Evolutionary conservation across 2,797 vertebrate species (phyloP).

Genomic region (Acanthornis magna): DNA sequence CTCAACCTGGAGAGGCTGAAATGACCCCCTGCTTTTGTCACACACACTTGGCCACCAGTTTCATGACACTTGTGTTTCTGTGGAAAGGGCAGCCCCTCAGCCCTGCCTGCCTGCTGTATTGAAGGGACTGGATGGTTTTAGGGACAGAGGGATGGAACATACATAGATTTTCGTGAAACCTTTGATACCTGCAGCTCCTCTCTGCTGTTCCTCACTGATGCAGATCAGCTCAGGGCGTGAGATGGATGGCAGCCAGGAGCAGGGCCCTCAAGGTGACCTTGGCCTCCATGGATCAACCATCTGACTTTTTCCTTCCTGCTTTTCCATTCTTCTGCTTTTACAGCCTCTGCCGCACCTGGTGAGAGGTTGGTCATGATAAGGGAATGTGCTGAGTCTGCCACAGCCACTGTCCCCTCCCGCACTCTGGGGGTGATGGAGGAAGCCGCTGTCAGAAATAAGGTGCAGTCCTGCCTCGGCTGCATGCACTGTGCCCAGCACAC

Average conservation of each 20-base stretch:
- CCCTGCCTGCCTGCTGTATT: fast-evolving
- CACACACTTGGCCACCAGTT: background rate
- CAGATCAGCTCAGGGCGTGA: fast-evolving
- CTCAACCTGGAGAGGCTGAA: background rate
- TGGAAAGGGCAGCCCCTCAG: fast-evolving
- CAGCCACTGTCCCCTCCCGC: background rate
- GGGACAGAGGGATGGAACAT: background rate
- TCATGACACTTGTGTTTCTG: background rate
- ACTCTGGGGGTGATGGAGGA: fast-evolving
- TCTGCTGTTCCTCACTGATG: background rate
- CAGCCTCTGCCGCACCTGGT: background rate
- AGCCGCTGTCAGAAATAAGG: background rate
- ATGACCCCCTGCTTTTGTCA: fast-evolving
- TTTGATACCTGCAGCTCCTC: background rate
- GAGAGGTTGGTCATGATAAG: background rate
- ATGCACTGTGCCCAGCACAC: fast-evolving
- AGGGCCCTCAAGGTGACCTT: background rate
- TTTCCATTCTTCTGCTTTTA: background rate
- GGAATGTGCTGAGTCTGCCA: background rate
- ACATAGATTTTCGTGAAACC: background rate
- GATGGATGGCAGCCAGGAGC: background rate
- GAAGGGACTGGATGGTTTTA: background rate
- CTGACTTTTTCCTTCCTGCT: background rate
- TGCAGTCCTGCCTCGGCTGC: background rate
- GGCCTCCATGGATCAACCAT: background rate